Conservation (phyloP, 2,888 invertebrate species). For the Zhuqinia jingwanae region DNA sequence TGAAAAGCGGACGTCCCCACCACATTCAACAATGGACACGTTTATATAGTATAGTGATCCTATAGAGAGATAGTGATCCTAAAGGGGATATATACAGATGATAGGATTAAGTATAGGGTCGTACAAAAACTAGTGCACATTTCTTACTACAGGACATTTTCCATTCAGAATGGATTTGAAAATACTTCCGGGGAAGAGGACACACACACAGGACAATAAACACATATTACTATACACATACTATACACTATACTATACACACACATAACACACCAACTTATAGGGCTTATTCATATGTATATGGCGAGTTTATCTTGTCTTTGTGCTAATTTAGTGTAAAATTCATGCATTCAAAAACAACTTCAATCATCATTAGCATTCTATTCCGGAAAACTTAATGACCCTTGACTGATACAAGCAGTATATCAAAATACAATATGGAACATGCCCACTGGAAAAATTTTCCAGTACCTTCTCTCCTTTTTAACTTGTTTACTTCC, state of each 20-base stretch:
- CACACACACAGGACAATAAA: not conserved
- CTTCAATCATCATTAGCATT: conserved; percentile 58
- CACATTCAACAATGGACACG: too few species aligned
- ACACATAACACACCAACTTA: not conserved
- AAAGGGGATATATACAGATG: too few species aligned
- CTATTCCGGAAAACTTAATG: conserved; percentile 28
- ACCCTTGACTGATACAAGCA: conserved; percentile 36
- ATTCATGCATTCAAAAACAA: conserved; percentile 36
- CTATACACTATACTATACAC: not conserved
- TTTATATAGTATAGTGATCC: too few species aligned
- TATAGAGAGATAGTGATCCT: too few species aligned
- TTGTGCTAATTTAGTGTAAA: conserved; percentile 28
- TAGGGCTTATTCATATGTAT: too few species aligned
- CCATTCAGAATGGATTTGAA: too few species aligned
- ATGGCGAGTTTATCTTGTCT: not conserved
- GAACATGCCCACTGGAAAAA: not conserved
- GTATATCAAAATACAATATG: too few species aligned
- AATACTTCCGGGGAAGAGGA: not conserved
- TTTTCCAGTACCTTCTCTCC: not conserved
- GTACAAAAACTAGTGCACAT: too few species aligned
- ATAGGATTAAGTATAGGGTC: too few species aligned
- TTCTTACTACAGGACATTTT: too few species aligned
- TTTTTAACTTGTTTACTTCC: not conserved
- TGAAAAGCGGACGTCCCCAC: too few species aligned
- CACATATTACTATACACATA: not conserved